A percentile compares a stretch with the other conserved stretches of the same genome.
Conservation (phyloP, 2,797 vertebrate species). For the Dicrostonyx torquatus region DNA sequence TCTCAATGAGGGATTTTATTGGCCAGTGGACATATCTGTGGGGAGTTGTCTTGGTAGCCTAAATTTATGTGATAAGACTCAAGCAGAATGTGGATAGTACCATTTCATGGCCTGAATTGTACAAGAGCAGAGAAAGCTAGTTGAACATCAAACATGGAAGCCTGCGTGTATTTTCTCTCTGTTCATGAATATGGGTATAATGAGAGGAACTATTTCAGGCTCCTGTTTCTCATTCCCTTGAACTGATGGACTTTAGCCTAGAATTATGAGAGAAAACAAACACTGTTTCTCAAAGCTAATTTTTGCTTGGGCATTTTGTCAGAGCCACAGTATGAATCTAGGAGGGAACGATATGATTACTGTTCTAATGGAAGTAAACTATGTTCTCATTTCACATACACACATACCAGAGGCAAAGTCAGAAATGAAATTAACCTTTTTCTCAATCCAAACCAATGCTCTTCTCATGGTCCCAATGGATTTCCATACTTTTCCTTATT, state of each 20-base stretch:
- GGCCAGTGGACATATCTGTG: not conserved
- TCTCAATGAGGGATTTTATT: not conserved
- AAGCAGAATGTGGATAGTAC: not conserved
- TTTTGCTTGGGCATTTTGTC: not conserved
- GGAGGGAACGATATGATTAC: not conserved
- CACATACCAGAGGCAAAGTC: not conserved
- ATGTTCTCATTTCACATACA: not conserved
- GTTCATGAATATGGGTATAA: not conserved
- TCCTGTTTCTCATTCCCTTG: not conserved
- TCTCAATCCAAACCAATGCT: not conserved
- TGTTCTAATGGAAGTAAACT: not conserved
- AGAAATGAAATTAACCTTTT: not conserved
- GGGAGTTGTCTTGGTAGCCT: not conserved
- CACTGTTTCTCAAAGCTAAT: not conserved
- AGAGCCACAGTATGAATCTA: not conserved
- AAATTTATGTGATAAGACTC: not conserved
- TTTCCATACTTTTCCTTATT: not conserved
- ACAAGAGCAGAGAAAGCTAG: not conserved
- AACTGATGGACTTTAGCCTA: not conserved
- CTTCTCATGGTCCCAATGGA: not conserved
- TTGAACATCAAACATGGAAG: not conserved
- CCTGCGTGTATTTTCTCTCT: not conserved
- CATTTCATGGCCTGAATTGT: not conserved
- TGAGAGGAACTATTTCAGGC: not conserved
- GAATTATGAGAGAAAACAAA: not conserved